Percentiles rank a stretch among this genome's conserved stretches.
phyloP scores from a whole-genome alignment of 2,888 invertebrate species.

The Craniophora ligustri region DNA sequence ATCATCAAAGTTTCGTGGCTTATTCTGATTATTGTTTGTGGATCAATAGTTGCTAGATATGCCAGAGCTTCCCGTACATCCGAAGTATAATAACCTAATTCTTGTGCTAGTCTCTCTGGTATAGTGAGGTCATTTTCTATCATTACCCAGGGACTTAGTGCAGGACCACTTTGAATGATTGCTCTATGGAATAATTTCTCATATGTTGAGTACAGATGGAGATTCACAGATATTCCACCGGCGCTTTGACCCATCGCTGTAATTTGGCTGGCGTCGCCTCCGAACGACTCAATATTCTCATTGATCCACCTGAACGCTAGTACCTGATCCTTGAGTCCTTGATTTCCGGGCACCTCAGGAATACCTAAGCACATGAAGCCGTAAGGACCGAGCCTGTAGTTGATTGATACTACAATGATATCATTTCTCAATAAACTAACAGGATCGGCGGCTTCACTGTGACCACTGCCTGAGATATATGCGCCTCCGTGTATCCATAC shows the following conservation, averaged over 20 bases:
- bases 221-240: conserved; percentile 50
- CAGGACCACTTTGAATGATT: conserved; percentile 40
- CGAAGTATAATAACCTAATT: conserved; percentile 20
- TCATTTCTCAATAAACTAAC: conserved; percentile 17
- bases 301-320: conserved; percentile 63
- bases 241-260: conserved; percentile 62
- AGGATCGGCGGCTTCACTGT: conserved; percentile 2
- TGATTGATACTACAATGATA: conserved; percentile 35
- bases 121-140: conserved; percentile 2
- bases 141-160: conserved; percentile 6
- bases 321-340: conserved; percentile 63
- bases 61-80: conserved; percentile 26
- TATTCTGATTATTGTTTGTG: conserved; percentile 5
- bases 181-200: conserved; percentile 35
- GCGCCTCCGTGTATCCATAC: too few species aligned
- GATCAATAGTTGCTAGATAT: conserved; percentile 22
- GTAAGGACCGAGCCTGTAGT: conserved; percentile 47
- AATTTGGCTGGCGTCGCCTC: conserved; percentile 53
- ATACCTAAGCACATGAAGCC: conserved; percentile 58
- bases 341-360: conserved; percentile 63
- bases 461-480: conserved; percentile 19
- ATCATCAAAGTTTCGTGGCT: conserved; percentile 1
- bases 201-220: conserved; percentile 24
- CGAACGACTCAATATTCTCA: conserved; percentile 61
- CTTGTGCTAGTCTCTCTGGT: conserved; percentile 21